Percentiles rank a stretch among this genome's conserved stretches.
Evolutionary conservation across 1,140 invertebrate genomes (phyloP).

Genomic region (Theocolax elegans): DNA sequence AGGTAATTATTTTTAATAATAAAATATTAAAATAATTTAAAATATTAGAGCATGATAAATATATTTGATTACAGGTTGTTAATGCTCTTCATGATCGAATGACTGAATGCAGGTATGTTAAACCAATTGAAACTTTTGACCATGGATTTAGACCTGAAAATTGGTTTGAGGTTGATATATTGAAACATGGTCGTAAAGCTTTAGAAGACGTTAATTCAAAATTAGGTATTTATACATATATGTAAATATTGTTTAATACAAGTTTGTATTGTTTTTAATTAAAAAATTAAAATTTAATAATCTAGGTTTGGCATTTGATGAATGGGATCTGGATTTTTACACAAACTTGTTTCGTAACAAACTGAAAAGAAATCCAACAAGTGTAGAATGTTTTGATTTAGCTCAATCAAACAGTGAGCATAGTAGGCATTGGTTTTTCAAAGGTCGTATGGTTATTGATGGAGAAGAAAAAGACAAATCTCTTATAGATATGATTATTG

Average conservation of each 20-base stretch:
- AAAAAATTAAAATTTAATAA: not conserved
- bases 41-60: not conserved
- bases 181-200: slow-evolving; percentile 80
- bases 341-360: slow-evolving; percentile 83
- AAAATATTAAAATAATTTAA: not conserved
- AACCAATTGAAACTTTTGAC: slow-evolving; percentile 76
- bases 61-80: slow-evolving; percentile 64
- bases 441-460: slow-evolving; percentile 90
- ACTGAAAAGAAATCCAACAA: slow-evolving; percentile 93
- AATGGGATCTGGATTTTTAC: slow-evolving; percentile 89
- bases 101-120: slow-evolving; percentile 84
- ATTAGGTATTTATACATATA: slow-evolving; percentile 72
- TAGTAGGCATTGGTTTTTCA: slow-evolving; percentile 93
- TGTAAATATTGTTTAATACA: not conserved
- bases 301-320: slow-evolving; percentile 84
- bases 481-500: slow-evolving; percentile 92
- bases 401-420: slow-evolving; percentile 98
- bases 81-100: slow-evolving; percentile 82
- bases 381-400: slow-evolving; percentile 97
- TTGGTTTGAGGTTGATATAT: slow-evolving; percentile 87
- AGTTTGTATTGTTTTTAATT: not conserved
- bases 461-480: slow-evolving; percentile 81
- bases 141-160: slow-evolving; percentile 77
- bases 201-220: slow-evolving; percentile 86
- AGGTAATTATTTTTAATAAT: slow-evolving; percentile 50